A percentile compares a stretch with the other conserved stretches of the same genome.
Evolutionary conservation across 2,888 invertebrate species (phyloP).

Genomic region (Pheosia gnoma): DNA sequence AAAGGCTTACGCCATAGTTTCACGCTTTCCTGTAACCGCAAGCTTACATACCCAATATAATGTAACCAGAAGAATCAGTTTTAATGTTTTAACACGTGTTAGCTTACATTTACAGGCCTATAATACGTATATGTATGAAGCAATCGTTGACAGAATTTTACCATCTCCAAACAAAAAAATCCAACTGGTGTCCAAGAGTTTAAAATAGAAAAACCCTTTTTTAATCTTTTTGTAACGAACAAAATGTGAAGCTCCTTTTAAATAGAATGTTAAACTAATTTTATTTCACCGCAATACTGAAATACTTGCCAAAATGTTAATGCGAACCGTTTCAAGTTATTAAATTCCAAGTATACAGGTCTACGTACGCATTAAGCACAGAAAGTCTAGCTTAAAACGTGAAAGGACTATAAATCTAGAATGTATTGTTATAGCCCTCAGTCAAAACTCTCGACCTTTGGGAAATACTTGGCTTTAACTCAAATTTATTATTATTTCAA

Average conservation of each 20-base stretch:
- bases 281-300: slow-evolving; percentile 1
- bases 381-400: slow-evolving; percentile 28
- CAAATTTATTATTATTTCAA: slow-evolving; percentile 53
- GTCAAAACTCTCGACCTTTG: slow-evolving; percentile 36
- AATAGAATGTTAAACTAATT: background rate
- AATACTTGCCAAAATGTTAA: slow-evolving; percentile 5
- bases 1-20: background rate
- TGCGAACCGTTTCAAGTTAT: slow-evolving; percentile 16
- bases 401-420: slow-evolving; percentile 42
- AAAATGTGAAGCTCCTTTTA: background rate
- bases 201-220: no score
- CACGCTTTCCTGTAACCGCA: background rate
- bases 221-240: background rate
- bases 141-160: no score
- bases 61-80: background rate
- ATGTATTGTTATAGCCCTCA: slow-evolving; percentile 42
- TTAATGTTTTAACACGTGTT: no score
- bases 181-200: no score
- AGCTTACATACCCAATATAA: background rate
- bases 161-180: no score
- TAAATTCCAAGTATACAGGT: slow-evolving; percentile 19
- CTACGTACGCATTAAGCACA: slow-evolving; percentile 21
- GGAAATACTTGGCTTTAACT: slow-evolving; percentile 37
- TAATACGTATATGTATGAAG: no score
- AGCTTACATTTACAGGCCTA: no score